These are phyloP conservation scores for Sterna hirundo DNA, from an alignment of 2,113 vertebrate species.

Conservation along the genomic window DNA sequence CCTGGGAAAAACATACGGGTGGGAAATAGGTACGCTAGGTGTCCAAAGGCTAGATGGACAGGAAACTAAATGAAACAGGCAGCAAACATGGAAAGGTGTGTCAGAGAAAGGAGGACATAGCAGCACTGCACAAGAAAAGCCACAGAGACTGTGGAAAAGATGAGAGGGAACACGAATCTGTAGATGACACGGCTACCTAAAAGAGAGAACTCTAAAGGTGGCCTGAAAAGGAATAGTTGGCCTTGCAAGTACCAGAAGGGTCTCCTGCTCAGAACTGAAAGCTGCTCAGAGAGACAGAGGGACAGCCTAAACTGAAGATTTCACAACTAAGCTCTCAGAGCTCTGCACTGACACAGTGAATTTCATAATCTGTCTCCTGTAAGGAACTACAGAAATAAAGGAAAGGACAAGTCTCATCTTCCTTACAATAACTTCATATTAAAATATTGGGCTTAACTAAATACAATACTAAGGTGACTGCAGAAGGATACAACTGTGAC, in stretches of 20 bases:
- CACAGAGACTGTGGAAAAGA: background rate
- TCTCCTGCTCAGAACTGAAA: background rate
- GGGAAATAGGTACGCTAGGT: background rate
- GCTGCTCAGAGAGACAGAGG: background rate
- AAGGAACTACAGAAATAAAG: background rate
- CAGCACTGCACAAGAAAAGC: background rate
- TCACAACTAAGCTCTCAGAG: background rate
- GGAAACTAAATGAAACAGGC: background rate
- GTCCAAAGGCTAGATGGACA: background rate
- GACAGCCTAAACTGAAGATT: background rate
- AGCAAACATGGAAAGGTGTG: background rate
- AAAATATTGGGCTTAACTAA: background rate
- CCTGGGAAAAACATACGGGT: slow-evolving; percentile 6
- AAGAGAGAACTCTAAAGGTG: background rate
- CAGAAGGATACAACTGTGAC: background rate
- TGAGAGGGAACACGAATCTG: background rate
- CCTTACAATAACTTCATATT: background rate
- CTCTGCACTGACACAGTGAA: background rate
- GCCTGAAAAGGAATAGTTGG: background rate
- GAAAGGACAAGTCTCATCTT: background rate
- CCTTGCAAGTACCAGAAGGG: background rate
- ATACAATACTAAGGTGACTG: background rate
- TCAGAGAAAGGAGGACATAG: slow-evolving; percentile 3
- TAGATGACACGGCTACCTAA: background rate
- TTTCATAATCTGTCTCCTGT: background rate